phyloP scores from a whole-genome alignment of 2,888 invertebrate genomes.

The Acholoe squamosa region DNA sequence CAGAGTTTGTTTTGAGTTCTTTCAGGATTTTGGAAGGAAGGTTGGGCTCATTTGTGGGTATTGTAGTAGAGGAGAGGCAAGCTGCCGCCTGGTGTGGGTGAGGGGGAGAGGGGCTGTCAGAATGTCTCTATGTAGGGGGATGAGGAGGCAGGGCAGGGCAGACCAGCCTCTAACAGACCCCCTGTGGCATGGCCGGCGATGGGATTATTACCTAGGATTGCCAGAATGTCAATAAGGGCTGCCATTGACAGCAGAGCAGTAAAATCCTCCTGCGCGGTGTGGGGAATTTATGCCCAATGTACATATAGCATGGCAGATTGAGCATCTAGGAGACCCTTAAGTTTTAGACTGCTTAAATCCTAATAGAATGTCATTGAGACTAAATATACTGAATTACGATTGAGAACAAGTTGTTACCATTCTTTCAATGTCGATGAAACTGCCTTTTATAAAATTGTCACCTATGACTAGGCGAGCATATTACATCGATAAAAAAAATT shows the following conservation, averaged over 20 bases:
- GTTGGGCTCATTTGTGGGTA: conserved; percentile 31
- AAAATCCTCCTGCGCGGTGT: no score
- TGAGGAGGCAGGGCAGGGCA: background rate
- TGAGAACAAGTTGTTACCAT: no score
- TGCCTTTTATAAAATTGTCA: no score
- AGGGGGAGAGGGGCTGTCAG: background rate
- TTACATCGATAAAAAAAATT: no score
- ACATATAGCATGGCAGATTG: no score
- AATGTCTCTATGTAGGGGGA: background rate
- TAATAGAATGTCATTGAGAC: no score
- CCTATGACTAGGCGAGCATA: no score
- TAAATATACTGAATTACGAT: no score
- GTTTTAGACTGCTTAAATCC: no score
- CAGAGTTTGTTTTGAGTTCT: background rate
- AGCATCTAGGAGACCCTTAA: no score
- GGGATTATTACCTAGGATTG: background rate
- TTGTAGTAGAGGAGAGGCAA: background rate
- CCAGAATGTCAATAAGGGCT: conserved; percentile 11
- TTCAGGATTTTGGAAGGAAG: background rate
- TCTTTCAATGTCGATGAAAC: no score
- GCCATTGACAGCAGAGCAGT: background rate
- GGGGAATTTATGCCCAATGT: no score
- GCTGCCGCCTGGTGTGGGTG: background rate
- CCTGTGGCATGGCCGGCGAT: conserved; percentile 6
- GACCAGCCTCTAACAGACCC: background rate